These are phyloP conservation scores for Vesta saturnalis DNA, from an alignment of 2,888 invertebrate genomes.

Conservation along the genomic window DNA sequence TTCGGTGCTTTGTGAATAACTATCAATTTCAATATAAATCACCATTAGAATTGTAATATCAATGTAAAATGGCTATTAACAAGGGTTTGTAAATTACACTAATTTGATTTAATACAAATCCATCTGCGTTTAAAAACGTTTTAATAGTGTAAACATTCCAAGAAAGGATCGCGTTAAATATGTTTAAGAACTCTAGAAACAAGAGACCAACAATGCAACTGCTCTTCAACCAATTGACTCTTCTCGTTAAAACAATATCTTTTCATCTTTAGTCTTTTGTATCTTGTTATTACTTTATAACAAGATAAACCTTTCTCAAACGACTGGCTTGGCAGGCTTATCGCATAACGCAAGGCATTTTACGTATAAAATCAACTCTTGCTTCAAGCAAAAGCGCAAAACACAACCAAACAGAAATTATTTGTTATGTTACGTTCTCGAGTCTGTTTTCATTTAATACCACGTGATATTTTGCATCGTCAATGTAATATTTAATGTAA, in stretches of 20 bases:
- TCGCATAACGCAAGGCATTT: slow-evolving; percentile 39
- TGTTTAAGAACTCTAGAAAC: too few relatives aligned
- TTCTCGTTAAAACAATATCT: slow-evolving; percentile 24
- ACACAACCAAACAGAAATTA: slow-evolving; percentile 48
- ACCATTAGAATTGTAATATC: too few relatives aligned
- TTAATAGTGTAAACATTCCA: too few relatives aligned
- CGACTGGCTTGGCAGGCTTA: slow-evolving; percentile 45
- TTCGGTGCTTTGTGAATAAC: too few relatives aligned
- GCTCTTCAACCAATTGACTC: slow-evolving; percentile 1
- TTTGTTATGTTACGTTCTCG: slow-evolving; percentile 51
- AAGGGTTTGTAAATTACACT: too few relatives aligned
- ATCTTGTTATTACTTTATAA: slow-evolving; percentile 49
- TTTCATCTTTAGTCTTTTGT: slow-evolving; percentile 42
- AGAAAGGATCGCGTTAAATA: too few relatives aligned
- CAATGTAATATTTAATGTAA: neutral
- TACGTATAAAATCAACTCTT: slow-evolving; percentile 46
- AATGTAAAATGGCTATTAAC: too few relatives aligned
- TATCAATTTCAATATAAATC: too few relatives aligned
- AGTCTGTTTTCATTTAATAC: slow-evolving; percentile 33
- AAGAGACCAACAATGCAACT: neutral
- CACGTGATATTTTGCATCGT: slow-evolving; percentile 15
- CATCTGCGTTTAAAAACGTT: too few relatives aligned
- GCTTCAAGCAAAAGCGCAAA: slow-evolving; percentile 40
- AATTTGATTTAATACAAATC: too few relatives aligned
- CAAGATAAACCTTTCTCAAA: slow-evolving; percentile 48